Evolutionary conservation across 2,888 invertebrate genomes (phyloP), one percentile per base, ranked within the genome.

Genomic region (Drosophila niveifrons): DNA sequence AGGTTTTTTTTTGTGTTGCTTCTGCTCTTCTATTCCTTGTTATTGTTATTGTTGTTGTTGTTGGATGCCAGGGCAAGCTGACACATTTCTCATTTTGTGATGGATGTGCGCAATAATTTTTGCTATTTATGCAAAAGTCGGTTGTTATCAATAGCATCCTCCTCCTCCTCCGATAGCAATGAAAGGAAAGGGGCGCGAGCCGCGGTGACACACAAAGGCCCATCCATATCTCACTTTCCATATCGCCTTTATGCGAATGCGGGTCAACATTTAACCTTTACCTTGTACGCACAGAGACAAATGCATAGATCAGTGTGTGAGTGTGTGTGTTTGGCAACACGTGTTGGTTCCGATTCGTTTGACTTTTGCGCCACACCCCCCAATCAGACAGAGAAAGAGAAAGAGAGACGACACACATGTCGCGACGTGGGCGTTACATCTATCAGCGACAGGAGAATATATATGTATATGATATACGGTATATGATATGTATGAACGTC

Each of bases 71-170:
- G 53, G 31, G 53, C 78, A 74, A 86, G 87, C 82, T 82, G 82
- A 84, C 82, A 84, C 85, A 84, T 82, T 82, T 79, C 55, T 76
- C 75, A 71, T 77, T 80, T 80, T 77, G 80, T 89, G 89, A 88
- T 88, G 84, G 84, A 88, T 88, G 86, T 67, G 81, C 72, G 78
- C 81, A 86, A 89, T 88, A 86, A 88, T 88, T 88, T 88, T 75
- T 71, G 79, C 86, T 86, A 86, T 88, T 88, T 88, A 89, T 88
- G 88, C 89, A 78, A 80, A 81, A 77, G 75, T 74, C 69, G 75
- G 61, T 66, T 71, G 75, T 81, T 89, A 78, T 78, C 82, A 78
- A 79, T 79, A 64, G 72, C 51, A 47, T 57, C 15, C 61, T 15
- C 46, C 2, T 11, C n/a, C n/a, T n/a, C n/a, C n/a, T n/a, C n/a